phyloP scores from a whole-genome alignment of 2,888 invertebrate genomes.

The Bellardia pandia region DNA sequence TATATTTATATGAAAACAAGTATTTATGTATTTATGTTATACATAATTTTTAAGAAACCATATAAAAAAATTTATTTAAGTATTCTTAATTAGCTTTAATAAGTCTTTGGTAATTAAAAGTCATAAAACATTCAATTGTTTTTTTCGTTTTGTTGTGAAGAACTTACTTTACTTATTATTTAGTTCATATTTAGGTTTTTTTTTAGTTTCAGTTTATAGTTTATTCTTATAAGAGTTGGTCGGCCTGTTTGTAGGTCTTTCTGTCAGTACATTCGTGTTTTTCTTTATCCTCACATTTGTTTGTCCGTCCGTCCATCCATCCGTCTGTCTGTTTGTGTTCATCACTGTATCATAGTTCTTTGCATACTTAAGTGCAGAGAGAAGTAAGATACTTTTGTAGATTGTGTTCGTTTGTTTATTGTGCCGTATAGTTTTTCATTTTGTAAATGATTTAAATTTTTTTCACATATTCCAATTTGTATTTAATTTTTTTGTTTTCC shows the following conservation, averaged over 20 bases:
- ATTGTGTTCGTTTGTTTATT: constrained; percentile 2
- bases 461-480: constrained; percentile 17
- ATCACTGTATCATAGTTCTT: background rate
- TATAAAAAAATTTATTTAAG: constrained; percentile 53
- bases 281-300: background rate
- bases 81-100: constrained; percentile 69
- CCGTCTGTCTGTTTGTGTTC: background rate
- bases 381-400: background rate
- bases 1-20: background rate
- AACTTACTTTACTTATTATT: background rate
- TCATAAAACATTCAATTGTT: constrained; percentile 36
- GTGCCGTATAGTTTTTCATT: constrained; percentile 3
- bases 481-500: constrained; percentile 11
- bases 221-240: background rate
- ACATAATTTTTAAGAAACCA: constrained; percentile 32
- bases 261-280: background rate
- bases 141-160: background rate
- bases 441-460: background rate
- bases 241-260: background rate
- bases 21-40: no score
- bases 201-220: background rate
- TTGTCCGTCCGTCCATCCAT: background rate
- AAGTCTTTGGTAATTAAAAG: constrained; percentile 63
- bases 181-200: background rate
- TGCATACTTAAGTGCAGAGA: constrained; percentile 5